Conservation (phyloP, 2,797 vertebrate genomes). For the Sebastes itinus region DNA sequence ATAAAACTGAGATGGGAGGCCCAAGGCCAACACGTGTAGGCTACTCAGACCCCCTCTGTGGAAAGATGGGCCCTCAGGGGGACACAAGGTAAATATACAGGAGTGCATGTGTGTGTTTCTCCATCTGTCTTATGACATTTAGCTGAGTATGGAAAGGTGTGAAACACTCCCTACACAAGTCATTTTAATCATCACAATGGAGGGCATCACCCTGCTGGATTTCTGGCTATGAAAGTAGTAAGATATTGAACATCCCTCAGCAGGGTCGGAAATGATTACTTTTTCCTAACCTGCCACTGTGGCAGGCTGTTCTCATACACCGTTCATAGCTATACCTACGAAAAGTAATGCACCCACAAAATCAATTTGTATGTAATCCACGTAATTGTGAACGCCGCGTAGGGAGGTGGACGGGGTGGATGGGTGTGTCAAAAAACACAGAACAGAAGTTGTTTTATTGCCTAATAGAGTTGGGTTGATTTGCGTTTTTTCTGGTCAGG, state of each 20-base stretch:
- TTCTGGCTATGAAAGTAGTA: background rate
- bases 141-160: background rate
- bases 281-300: background rate
- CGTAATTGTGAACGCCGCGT: too few species aligned
- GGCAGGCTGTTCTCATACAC: background rate
- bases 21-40: constrained; percentile 60
- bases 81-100: background rate
- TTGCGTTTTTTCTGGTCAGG: too few species aligned
- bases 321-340: too few species aligned
- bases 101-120: background rate
- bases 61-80: constrained; percentile 30
- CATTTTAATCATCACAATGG: background rate
- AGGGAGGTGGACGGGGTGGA: too few species aligned
- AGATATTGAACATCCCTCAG: background rate
- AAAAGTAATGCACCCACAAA: too few species aligned
- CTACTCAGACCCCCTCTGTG: constrained; percentile 26
- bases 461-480: too few species aligned
- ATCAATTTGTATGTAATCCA: too few species aligned
- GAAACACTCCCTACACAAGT: background rate
- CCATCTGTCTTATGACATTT: background rate
- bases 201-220: background rate
- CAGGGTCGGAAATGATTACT: background rate
- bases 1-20: constrained; percentile 66
- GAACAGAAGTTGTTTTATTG: too few species aligned
- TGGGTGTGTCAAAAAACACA: too few species aligned